These are phyloP conservation scores for Ichneumoninae sp. DNA, from an alignment of 2,888 invertebrate genomes.

Conservation along the genomic window DNA sequence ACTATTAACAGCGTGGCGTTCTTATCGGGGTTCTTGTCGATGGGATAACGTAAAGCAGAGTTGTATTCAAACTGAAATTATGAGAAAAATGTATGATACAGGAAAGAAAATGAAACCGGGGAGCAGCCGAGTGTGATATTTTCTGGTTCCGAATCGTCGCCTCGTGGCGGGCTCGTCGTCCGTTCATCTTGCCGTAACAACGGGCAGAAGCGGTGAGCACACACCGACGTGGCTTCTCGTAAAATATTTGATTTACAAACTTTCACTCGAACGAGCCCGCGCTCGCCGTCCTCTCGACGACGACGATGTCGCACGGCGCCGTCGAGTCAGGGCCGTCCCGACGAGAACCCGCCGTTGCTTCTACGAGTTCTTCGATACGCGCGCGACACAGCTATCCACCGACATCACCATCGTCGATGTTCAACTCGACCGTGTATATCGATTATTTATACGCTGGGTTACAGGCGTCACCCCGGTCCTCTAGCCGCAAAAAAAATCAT, in stretches of 20 bases:
- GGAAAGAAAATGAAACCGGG: neutral
- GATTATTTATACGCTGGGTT: neutral
- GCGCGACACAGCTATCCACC: neutral
- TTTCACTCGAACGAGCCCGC: conserved; percentile 67
- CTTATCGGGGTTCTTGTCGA: neutral
- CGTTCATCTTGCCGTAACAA: neutral
- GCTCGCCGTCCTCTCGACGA: conserved; percentile 39
- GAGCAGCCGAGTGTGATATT: neutral
- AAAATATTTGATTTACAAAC: conserved; percentile 72
- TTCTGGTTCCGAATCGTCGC: neutral
- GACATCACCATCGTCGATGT: neutral
- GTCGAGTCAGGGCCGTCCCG: conserved; percentile 69
- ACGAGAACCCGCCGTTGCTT: conserved; percentile 36
- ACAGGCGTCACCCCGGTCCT: neutral
- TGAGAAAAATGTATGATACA: neutral
- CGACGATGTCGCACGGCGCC: conserved; percentile 60
- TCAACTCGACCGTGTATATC: neutral
- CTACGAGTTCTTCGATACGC: conserved; percentile 28
- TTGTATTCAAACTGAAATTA: neutral
- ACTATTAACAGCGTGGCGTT: neutral
- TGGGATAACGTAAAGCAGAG: neutral
- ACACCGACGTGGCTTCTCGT: conserved; percentile 32
- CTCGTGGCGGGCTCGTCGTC: neutral
- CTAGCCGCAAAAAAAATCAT: neutral
- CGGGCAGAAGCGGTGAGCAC: conserved; percentile 9